These are phyloP conservation scores for Plodia interpunctella DNA, from an alignment of 1,140 invertebrate genomes.

Conservation along the genomic window DNA sequence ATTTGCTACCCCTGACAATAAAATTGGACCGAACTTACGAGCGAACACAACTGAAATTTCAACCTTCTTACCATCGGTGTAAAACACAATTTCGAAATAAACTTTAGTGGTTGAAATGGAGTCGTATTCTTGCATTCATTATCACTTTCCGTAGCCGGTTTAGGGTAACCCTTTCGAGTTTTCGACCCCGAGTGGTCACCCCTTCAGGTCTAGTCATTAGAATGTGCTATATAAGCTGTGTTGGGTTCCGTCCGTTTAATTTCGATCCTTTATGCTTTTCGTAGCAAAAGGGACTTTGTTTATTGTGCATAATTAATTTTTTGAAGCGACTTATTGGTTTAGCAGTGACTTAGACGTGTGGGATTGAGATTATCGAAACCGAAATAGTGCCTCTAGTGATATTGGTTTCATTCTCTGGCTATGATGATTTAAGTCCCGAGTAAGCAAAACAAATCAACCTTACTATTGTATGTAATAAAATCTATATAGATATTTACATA, in stretches of 20 bases:
- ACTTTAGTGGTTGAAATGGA: conserved; percentile 20
- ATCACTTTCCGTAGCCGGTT: conserved; percentile 59
- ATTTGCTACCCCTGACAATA: conserved; percentile 71
- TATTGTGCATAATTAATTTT: too few species aligned
- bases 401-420: too few species aligned
- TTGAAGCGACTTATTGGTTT: too few species aligned
- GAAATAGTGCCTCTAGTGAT: too few species aligned
- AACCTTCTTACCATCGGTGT: conserved; percentile 8
- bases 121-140: conserved; percentile 71
- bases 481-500: too few species aligned
- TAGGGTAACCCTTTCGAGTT: conserved; percentile 72
- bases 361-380: not conserved
- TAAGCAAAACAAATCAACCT: too few species aligned
- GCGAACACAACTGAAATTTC: conserved; percentile 15
- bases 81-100: too few species aligned
- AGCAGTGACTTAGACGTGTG: too few species aligned
- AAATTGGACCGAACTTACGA: conserved; percentile 66
- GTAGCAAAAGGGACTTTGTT: too few species aligned
- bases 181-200: conserved; percentile 72
- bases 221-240: conserved; percentile 53
- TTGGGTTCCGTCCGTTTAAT: conserved; percentile 67
- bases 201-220: conserved; percentile 68
- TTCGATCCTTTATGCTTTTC: conserved; percentile 19
- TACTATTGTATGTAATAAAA: too few species aligned
- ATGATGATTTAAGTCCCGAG: too few species aligned